Conservation (phyloP, 2,888 invertebrate species). For the Tipula vernalis region DNA sequence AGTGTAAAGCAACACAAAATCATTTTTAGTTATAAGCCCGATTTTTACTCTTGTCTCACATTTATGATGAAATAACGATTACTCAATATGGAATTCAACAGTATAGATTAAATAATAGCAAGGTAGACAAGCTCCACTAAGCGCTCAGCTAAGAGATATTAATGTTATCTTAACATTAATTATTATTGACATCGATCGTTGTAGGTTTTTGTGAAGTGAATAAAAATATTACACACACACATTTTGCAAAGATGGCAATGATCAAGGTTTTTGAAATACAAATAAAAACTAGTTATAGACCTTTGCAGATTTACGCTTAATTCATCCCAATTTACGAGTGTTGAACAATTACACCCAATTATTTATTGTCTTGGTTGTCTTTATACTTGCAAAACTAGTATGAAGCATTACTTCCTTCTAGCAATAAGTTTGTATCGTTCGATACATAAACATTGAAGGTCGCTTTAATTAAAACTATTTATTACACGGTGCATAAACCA, state of each 20-base stretch:
- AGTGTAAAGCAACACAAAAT: not conserved
- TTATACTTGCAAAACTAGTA: not conserved
- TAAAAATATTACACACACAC: not conserved
- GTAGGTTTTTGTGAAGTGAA: not conserved
- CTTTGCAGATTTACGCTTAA: not conserved
- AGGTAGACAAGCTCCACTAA: not conserved
- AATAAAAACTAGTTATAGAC: not conserved
- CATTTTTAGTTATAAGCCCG: not conserved
- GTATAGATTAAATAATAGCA: not conserved
- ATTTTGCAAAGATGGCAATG: not conserved
- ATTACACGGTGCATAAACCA: not conserved
- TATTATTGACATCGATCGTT: not conserved
- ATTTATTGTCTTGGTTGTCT: too few relatives aligned
- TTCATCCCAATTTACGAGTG: too few relatives aligned
- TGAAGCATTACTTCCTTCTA: not conserved
- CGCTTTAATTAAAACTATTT: not conserved
- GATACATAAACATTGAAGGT: not conserved
- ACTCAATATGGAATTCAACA: not conserved
- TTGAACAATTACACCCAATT: too few relatives aligned
- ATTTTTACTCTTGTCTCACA: not conserved
- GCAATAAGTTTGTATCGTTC: not conserved
- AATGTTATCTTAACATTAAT: not conserved
- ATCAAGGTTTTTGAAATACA: not conserved
- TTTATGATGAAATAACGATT: not conserved
- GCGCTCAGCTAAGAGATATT: not conserved